phyloP scores from a whole-genome alignment of 2,888 invertebrate genomes.

The Cabera pusaria region DNA sequence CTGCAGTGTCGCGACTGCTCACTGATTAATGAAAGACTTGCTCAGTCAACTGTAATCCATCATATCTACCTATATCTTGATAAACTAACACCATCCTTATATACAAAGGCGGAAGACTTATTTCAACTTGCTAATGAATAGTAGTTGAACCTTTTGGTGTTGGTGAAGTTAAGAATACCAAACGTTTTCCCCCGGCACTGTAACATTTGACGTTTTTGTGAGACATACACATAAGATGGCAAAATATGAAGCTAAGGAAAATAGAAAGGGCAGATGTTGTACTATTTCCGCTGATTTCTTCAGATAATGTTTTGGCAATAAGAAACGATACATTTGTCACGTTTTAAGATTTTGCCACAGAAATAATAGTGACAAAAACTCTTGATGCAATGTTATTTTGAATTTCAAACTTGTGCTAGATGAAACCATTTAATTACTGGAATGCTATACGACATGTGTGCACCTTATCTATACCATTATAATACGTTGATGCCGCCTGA shows the following conservation, averaged over 20 bases:
- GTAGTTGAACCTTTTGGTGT: conserved; percentile 30
- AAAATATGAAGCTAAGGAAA: conserved; percentile 65
- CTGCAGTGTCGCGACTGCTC: conserved; percentile 80
- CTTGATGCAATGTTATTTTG: too few species aligned
- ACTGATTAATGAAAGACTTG: conserved; percentile 80
- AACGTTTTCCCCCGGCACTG: conserved; percentile 79
- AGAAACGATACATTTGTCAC: too few species aligned
- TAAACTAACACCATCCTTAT: conserved; percentile 32
- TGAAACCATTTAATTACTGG: too few species aligned
- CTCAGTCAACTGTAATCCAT: conserved; percentile 65
- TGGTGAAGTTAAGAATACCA: conserved; percentile 65
- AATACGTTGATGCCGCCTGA: too few species aligned
- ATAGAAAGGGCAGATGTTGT: conserved; percentile 26
- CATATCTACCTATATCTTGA: conserved; percentile 31
- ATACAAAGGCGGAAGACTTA: fast-evolving
- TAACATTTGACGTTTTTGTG: conserved; percentile 83
- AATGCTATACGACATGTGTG: too few species aligned
- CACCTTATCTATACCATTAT: too few species aligned
- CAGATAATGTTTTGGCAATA: background rate
- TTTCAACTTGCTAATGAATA: conserved; percentile 12
- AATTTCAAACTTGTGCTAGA: too few species aligned
- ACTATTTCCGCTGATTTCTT: conserved; percentile 9
- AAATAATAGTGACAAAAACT: too few species aligned
- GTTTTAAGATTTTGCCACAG: too few species aligned
- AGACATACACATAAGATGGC: conserved; percentile 70